phyloP scores from a whole-genome alignment of 1,140 invertebrate genomes.

The Arctopsyche grandis region DNA sequence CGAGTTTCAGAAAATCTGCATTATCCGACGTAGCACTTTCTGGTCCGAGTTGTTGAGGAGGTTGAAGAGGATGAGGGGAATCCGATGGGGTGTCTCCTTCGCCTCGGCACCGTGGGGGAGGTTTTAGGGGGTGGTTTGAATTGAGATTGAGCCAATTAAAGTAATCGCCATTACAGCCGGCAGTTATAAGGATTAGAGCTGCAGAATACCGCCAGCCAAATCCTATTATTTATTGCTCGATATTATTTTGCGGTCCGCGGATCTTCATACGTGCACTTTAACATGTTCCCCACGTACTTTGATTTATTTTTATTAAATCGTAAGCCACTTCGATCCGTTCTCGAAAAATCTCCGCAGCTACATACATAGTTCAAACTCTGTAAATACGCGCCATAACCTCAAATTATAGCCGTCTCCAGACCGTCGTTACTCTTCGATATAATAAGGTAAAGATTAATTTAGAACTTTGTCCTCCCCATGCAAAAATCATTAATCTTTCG shows the following conservation, averaged over 20 bases:
- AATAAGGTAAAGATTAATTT: neutral
- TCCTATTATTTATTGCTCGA: constrained; percentile 69
- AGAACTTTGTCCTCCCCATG: neutral
- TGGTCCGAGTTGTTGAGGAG: neutral
- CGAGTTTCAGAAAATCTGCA: too few relatives aligned
- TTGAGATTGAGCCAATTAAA: constrained; percentile 70
- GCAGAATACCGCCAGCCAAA: constrained; percentile 63
- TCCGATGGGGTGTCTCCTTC: neutral
- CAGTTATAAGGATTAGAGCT: constrained; percentile 67
- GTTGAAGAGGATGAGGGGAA: neutral
- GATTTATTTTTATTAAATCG: too few relatives aligned
- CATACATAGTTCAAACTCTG: too few relatives aligned
- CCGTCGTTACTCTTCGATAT: too few relatives aligned
- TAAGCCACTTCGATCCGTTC: too few relatives aligned
- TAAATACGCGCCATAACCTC: too few relatives aligned
- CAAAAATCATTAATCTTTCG: neutral
- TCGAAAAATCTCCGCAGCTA: too few relatives aligned
- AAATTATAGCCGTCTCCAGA: too few relatives aligned
- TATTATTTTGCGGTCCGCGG: constrained; percentile 66
- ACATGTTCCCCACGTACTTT: too few relatives aligned
- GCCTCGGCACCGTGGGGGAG: constrained; percentile 39
- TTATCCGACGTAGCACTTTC: too few relatives aligned
- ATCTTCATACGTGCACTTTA: constrained; percentile 32
- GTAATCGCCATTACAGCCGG: constrained; percentile 68
- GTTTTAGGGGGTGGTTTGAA: constrained; percentile 67